Percentiles rank a stretch among this genome's conserved stretches.
phyloP scores from a whole-genome alignment of 1,140 invertebrate genomes.

The Bombyx mandarina region DNA sequence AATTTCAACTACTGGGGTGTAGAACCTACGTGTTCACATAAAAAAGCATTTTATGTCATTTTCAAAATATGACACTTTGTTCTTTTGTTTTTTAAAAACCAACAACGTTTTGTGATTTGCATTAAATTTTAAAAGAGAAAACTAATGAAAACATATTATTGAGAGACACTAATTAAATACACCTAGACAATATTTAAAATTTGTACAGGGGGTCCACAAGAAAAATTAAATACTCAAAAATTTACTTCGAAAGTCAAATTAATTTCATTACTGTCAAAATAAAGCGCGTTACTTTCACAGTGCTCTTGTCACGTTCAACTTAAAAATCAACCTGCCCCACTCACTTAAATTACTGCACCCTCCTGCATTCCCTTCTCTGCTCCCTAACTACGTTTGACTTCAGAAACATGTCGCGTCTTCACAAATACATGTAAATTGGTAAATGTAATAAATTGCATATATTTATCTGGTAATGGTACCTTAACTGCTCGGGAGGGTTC shows the following conservation, averaged over 20 bases:
- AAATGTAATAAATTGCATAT: constrained; percentile 66
- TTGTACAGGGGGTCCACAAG: no score
- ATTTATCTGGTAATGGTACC: constrained; percentile 55
- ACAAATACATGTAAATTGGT: constrained; percentile 65
- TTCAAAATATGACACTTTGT: no score
- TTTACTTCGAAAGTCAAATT: background rate
- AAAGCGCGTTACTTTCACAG: background rate
- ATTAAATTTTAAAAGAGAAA: no score
- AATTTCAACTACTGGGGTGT: no score
- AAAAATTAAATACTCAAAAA: no score
- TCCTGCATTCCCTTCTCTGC: constrained; percentile 31
- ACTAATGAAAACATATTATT: no score
- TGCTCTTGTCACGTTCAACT: background rate
- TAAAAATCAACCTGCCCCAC: constrained; percentile 1
- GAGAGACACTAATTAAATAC: no score
- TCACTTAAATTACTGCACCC: constrained; percentile 6
- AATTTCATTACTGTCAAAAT: background rate
- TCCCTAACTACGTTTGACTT: constrained; percentile 41
- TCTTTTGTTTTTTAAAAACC: no score
- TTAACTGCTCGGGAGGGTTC: constrained; percentile 32
- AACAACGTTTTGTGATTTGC: no score
- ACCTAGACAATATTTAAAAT: background rate
- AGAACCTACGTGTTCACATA: no score
- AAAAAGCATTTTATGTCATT: no score
- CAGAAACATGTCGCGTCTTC: constrained; percentile 29